Evolutionary conservation across 2,888 invertebrate species (phyloP), one percentile per base, ranked within the genome.

Genomic region (Chymomyza amoena): DNA sequence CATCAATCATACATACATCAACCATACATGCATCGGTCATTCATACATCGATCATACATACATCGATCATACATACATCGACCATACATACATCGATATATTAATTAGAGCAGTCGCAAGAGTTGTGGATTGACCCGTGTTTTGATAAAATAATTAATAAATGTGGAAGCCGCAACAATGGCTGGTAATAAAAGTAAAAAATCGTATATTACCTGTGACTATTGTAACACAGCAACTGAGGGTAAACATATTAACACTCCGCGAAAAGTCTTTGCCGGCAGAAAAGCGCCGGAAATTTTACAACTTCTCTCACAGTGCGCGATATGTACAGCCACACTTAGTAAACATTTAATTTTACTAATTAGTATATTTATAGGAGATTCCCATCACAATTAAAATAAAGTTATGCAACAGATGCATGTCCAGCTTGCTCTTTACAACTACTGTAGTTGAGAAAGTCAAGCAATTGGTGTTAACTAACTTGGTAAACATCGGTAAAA

Each of bases 351-450:
- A 32, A 1, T 32, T 32, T 32, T 32, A 32, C 16, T 51, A 16
- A 16, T 54, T 54, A 54, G 5, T n/a, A 51, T 4, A 15, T n/a
- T n/a, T 6, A 54, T 18, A 54, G 54, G 61, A 54, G 18, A 61
- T 81, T 39, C 74, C 81, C 0, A 0, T n/a, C 0, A 59, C 56
- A 10, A 36, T 68, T 9, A 45, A 54, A 15, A 4, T 87, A 0
- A 79, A 84, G 20, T 5, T 86, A 6, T 81, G 81, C 56, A 60
- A 66, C 39, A 5, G 73, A 5, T 81, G 81, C 52, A 60, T 66
- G 3, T 72, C 76, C 3, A 71, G 61, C 0, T 36, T 87, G 20
- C 60, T 69, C 28, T 51, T 62, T 9, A 39, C 79, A 10, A 51
- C 67, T 0, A 72, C 60, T 15, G 28, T 36, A 1, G 73, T 81